Conservation (phyloP, 92 coral and sea anemone species). For the Porites divaricata region DNA sequence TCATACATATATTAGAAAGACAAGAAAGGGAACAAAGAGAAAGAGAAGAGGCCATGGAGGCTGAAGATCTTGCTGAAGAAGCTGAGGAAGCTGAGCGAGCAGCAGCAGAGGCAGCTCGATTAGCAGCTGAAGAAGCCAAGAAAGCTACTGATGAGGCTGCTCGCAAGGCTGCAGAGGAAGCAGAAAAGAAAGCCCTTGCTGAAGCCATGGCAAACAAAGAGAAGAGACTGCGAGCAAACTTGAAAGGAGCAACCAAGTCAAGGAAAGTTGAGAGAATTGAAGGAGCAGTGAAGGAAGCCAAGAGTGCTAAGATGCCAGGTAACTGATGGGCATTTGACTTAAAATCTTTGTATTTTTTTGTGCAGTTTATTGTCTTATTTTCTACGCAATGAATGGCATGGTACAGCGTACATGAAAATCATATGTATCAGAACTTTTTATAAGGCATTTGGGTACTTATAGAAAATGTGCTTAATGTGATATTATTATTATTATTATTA, state of each 20-base stretch:
- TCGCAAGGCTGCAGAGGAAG: constrained; percentile 94
- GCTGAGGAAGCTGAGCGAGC: constrained; percentile 97
- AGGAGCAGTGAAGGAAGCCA: constrained; percentile 83
- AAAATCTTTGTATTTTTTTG: no score
- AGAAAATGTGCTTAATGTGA: no score
- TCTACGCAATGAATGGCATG: no score
- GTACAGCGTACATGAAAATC: no score
- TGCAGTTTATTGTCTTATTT: background rate
- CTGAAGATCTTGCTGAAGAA: constrained; percentile 94
- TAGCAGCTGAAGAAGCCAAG: constrained; percentile 95
- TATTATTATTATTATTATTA: no score
- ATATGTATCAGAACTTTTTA: no score
- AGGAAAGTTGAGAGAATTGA: constrained; percentile 86
- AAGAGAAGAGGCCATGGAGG: constrained; percentile 94
- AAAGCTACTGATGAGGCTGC: constrained; percentile 90
- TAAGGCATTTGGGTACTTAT: no score
- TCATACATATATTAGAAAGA: constrained; percentile 58
- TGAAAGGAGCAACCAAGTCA: constrained; percentile 92
- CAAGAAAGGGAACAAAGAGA: constrained; percentile 83
- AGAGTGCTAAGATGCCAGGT: constrained; percentile 97
- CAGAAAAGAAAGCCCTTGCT: constrained; percentile 97
- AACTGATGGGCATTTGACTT: background rate
- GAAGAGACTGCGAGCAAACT: constrained; percentile 87
- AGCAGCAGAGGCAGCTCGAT: constrained; percentile 91
- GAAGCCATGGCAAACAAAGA: constrained; percentile 96